These are phyloP conservation scores for Microcebus murinus DNA, from an alignment of 2,113 vertebrate genomes.

Conservation along the genomic window DNA sequence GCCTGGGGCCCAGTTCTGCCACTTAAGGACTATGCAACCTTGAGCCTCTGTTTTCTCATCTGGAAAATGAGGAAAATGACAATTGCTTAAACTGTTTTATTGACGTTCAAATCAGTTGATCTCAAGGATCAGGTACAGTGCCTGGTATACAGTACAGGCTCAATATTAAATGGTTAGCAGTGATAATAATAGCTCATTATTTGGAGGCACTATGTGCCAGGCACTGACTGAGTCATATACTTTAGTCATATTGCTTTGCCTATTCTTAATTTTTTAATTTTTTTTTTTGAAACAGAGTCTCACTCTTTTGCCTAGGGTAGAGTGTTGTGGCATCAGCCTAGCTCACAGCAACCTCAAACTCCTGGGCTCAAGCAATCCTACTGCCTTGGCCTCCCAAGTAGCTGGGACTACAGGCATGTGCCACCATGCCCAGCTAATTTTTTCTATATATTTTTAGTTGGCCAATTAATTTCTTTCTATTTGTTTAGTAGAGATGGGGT, in stretches of 20 bases:
- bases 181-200: not conserved
- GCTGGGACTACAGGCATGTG: no score
- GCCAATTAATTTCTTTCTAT: no score
- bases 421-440: no score
- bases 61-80: constrained; percentile 5
- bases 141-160: not conserved
- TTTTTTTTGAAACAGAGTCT: no score
- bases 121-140: constrained; percentile 14
- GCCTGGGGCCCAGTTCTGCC: not conserved
- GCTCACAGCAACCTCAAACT: no score
- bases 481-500: no score
- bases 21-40: not conserved
- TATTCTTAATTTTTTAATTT: not conserved
- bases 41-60: not conserved
- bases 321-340: no score
- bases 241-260: not conserved
- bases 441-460: no score
- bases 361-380: no score
- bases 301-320: no score
- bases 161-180: not conserved
- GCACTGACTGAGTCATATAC: not conserved
- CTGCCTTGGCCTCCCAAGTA: no score
- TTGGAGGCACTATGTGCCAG: not conserved
- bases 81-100: constrained; percentile 16
- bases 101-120: not conserved